These are phyloP conservation scores for Miichthys miiuy DNA, from an alignment of 2,797 vertebrate genomes.

Conservation along the genomic window DNA sequence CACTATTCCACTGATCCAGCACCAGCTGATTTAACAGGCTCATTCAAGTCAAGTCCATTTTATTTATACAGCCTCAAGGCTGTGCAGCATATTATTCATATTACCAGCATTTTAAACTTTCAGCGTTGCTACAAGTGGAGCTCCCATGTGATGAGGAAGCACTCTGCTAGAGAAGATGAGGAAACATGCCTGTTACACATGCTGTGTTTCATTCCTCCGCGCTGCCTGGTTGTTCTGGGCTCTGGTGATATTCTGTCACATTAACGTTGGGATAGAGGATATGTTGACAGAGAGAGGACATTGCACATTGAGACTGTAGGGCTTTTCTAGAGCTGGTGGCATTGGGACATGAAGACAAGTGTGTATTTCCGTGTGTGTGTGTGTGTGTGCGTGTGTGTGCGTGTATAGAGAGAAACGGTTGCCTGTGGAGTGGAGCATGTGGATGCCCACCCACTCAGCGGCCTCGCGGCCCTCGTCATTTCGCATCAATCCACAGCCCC, in stretches of 20 bases:
- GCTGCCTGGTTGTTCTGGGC: constrained; percentile 70
- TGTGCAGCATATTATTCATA: constrained; percentile 7
- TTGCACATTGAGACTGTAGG: constrained; percentile 80
- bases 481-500: constrained; percentile 86
- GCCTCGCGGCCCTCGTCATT: constrained; percentile 86
- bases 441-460: constrained; percentile 83
- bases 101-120: constrained; percentile 27
- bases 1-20: not conserved
- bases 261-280: constrained; percentile 78
- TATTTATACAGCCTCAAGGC: not conserved
- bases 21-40: not conserved
- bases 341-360: constrained; percentile 79
- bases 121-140: not conserved
- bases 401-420: constrained; percentile 67
- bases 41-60: not conserved
- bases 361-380: constrained; percentile 57
- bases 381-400: constrained; percentile 47
- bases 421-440: constrained; percentile 84
- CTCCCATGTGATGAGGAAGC: constrained; percentile 47
- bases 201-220: constrained; percentile 55
- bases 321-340: constrained; percentile 81
- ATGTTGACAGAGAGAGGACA: constrained; percentile 86
- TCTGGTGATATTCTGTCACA: constrained; percentile 84
- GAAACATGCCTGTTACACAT: constrained; percentile 62
- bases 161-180: constrained; percentile 51